phyloP scores from a whole-genome alignment of 2,113 vertebrate genomes.

The Eptatretus burgeri region DNA sequence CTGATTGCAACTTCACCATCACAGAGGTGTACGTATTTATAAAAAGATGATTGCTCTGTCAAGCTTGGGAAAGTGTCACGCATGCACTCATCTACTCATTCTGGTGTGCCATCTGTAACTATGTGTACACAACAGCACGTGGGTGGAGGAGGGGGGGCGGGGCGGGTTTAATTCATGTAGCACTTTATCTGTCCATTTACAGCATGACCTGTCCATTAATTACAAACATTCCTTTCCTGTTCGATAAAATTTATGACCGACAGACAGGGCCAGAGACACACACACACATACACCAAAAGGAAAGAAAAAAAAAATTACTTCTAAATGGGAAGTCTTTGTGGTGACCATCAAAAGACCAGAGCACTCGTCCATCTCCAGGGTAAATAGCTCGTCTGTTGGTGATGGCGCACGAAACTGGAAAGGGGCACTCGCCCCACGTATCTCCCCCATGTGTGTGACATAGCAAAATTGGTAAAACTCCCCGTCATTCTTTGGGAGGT shows the following conservation, averaged over 20 bases:
- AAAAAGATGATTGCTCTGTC: not conserved
- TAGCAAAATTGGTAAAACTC: constrained; percentile 99
- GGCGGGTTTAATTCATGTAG: too few species aligned
- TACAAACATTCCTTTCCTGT: too few species aligned
- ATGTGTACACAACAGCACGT: too few species aligned
- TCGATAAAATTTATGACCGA: too few species aligned
- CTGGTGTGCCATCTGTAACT: not conserved
- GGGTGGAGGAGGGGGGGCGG: too few species aligned
- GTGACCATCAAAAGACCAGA: constrained; percentile 95
- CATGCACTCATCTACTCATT: not conserved
- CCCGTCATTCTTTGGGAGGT: constrained; percentile 76
- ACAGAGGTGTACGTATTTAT: constrained; percentile 1
- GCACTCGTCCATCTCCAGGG: constrained; percentile 80
- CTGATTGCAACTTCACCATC: not conserved
- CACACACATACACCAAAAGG: too few species aligned
- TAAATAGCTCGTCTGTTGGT: constrained; percentile 66
- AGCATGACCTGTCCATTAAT: too few species aligned
- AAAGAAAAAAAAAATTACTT: constrained; percentile 22
- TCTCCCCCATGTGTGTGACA: constrained; percentile 85
- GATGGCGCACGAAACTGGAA: constrained; percentile 69
- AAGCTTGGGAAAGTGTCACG: not conserved
- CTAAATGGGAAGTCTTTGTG: constrained; percentile 65
- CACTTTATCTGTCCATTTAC: too few species aligned
- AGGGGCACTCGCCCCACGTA: constrained; percentile 87
- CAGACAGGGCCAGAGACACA: too few species aligned